Percentiles rank a stretch among this genome's conserved stretches.
Conservation (phyloP, 1,140 invertebrate species). For the Stenopsyche tienmushanensis region DNA sequence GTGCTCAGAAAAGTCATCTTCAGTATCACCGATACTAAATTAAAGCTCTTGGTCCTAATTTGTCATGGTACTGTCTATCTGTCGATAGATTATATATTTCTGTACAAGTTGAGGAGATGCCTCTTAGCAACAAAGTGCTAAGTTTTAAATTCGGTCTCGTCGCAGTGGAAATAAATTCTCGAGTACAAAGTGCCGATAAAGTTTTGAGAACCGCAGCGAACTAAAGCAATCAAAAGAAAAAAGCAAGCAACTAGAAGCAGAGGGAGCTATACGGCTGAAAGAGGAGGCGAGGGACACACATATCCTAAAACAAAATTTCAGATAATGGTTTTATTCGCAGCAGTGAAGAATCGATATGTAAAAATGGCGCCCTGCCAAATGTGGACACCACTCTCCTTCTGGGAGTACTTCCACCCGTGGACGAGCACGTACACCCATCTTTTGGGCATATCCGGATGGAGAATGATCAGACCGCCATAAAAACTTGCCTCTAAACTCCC, state of each 20-base stretch:
- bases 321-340: slow-evolving; percentile 7
- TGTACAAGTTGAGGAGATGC: too few relatives aligned
- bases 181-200: neutral
- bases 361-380: slow-evolving; percentile 11
- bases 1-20: too few relatives aligned
- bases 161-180: neutral
- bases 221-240: neutral
- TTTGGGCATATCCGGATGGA: too few relatives aligned
- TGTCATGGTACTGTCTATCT: too few relatives aligned
- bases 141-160: neutral
- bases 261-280: neutral
- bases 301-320: slow-evolving; percentile 2
- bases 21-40: too few relatives aligned
- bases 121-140: neutral
- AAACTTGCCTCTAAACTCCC: too few relatives aligned
- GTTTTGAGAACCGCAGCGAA: too few relatives aligned
- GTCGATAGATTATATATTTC: too few relatives aligned
- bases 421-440: neutral
- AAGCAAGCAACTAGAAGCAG: neutral
- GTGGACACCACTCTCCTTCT: neutral
- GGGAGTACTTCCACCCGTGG: neutral
- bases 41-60: too few relatives aligned
- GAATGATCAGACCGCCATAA: too few relatives aligned
- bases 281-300: neutral
- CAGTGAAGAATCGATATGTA: slow-evolving; percentile 5